These are phyloP conservation scores for Paradoxurus hermaphroditus DNA, from an alignment of 2,113 vertebrate genomes.

Conservation along the genomic window DNA sequence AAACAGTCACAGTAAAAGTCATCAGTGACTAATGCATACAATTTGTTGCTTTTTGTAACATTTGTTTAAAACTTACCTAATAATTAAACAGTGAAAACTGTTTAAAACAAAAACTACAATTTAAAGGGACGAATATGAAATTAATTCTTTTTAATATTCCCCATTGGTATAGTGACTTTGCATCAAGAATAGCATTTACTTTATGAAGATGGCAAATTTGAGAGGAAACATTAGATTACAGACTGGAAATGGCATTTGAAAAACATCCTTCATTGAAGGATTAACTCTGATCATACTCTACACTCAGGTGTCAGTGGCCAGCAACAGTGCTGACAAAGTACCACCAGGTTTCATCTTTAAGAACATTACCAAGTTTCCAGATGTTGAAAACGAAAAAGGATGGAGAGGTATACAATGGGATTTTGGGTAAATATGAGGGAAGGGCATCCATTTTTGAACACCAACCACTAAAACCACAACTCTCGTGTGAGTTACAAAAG, in stretches of 20 bases:
- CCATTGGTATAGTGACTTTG: neutral
- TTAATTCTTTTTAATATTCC: neutral
- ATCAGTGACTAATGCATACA: neutral
- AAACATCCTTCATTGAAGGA: neutral
- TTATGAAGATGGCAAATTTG: neutral
- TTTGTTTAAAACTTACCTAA: slow-evolving; percentile 15
- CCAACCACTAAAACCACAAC: neutral
- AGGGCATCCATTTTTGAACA: neutral
- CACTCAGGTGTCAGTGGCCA: neutral
- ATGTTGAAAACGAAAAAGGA: neutral
- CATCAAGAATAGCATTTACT: neutral
- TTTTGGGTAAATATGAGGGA: neutral
- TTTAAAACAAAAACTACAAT: slow-evolving; percentile 6
- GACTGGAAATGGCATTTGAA: neutral
- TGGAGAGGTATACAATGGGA: neutral
- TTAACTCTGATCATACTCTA: neutral
- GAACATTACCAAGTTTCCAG: neutral
- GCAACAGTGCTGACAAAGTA: neutral
- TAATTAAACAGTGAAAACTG: neutral
- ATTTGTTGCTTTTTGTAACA: neutral
- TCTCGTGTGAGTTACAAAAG: neutral
- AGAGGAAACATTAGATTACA: neutral
- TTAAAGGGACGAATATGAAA: slow-evolving; percentile 11
- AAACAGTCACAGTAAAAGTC: neutral
- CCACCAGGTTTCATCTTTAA: neutral